These are phyloP conservation scores for Itoplectis maculator DNA, from an alignment of 2,888 invertebrate genomes.

Conservation along the genomic window DNA sequence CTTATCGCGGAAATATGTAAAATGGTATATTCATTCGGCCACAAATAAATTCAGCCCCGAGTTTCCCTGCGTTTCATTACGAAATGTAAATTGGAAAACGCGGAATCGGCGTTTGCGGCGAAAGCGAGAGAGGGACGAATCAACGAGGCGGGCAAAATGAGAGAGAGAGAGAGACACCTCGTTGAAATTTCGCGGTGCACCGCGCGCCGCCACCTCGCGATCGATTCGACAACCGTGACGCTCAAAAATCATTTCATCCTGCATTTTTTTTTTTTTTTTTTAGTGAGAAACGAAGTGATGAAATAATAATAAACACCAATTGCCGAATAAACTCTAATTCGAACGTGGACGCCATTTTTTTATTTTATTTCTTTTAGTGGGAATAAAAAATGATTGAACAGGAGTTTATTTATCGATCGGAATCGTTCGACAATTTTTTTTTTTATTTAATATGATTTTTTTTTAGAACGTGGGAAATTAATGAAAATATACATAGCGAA, in stretches of 20 bases:
- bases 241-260: conserved; percentile 22
- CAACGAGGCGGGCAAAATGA: too few species aligned
- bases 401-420: neutral
- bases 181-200: conserved; percentile 31
- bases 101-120: conserved; percentile 50
- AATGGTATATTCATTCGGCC: conserved; percentile 41
- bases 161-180: too few species aligned
- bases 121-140: too few species aligned
- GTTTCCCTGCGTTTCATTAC: conserved; percentile 61
- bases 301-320: neutral
- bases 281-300: neutral
- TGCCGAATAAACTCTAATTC: neutral
- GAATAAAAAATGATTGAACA: neutral
- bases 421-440: too few species aligned
- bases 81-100: conserved; percentile 72
- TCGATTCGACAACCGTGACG: conserved; percentile 32
- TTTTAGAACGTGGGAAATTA: too few species aligned
- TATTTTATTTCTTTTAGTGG: neutral
- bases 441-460: too few species aligned
- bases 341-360: neutral
- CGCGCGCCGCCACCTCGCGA: neutral
- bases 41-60: conserved; percentile 62
- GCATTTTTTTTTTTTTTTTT: neutral
- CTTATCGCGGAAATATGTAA: conserved; percentile 37
- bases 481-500: neutral